Percentiles rank a stretch among this genome's conserved stretches.
These are phyloP conservation scores for Drosophila truncata DNA, from an alignment of 1,140 invertebrate species.

Conservation along the genomic window DNA sequence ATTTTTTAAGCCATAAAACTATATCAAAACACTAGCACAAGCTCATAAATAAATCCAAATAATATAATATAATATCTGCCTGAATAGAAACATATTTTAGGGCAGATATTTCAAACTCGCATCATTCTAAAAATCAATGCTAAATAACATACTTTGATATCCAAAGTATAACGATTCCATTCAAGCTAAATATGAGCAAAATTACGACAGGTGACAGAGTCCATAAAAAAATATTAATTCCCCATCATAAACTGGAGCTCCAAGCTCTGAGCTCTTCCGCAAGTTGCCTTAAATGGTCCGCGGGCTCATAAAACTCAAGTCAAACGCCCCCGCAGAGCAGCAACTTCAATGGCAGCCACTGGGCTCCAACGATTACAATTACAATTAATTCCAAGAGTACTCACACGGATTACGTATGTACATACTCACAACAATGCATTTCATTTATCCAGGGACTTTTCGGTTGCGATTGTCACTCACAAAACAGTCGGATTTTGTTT, in stretches of 20 bases:
- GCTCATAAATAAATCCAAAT: too few species aligned
- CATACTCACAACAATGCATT: constrained; percentile 65
- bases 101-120: neutral
- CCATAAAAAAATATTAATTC: constrained; percentile 23
- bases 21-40: too few species aligned
- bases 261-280: constrained; percentile 40
- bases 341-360: constrained; percentile 57
- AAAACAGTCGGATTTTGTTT: constrained; percentile 51
- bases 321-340: constrained; percentile 32
- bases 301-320: constrained; percentile 39
- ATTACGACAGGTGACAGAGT: constrained; percentile 27
- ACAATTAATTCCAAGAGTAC: constrained; percentile 62
- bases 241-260: constrained; percentile 31
- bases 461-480: constrained; percentile 45
- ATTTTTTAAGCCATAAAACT: neutral
- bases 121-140: constrained; percentile 5
- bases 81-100: neutral
- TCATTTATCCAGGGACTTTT: constrained; percentile 57
- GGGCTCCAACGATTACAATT: constrained; percentile 37
- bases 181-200: constrained; percentile 12
- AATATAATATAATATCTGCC: neutral
- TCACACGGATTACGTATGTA: constrained; percentile 40
- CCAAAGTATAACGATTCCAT: constrained; percentile 7
- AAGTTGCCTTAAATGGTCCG: constrained; percentile 43
- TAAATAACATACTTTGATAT: neutral